A percentile compares a stretch with the other conserved stretches of the same genome.
phyloP scores from a whole-genome alignment of 1,140 invertebrate genomes.

The Psix sp. region DNA sequence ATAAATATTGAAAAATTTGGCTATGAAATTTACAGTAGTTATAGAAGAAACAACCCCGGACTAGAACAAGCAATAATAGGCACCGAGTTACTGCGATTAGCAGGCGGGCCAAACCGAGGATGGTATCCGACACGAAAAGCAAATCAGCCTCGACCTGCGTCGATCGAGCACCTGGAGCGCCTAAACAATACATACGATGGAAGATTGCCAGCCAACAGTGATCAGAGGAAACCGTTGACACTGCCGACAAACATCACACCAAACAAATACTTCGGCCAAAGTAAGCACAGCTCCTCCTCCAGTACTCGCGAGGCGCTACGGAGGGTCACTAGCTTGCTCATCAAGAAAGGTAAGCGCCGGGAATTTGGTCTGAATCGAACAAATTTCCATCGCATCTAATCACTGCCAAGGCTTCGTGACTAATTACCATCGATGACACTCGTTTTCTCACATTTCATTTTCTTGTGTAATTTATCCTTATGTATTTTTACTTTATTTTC shows the following conservation, averaged over 20 bases:
- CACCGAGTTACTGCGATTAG: constrained; percentile 85
- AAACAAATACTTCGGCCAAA: constrained; percentile 89
- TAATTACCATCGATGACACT: constrained; percentile 30
- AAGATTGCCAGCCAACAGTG: constrained; percentile 76
- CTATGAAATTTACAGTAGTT: constrained; percentile 71
- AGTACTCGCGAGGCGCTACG: constrained; percentile 89
- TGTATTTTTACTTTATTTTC: too few species aligned
- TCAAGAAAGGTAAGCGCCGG: constrained; percentile 85
- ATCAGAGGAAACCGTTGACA: constrained; percentile 85
- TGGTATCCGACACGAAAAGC: constrained; percentile 85
- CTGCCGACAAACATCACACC: constrained; percentile 89
- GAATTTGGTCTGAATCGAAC: constrained; percentile 57
- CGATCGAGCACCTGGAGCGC: constrained; percentile 89
- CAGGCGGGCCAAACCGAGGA: constrained; percentile 86
- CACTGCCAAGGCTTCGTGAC: constrained; percentile 49
- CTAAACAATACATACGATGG: constrained; percentile 78
- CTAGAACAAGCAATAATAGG: constrained; percentile 83
- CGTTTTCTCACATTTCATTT: too few species aligned
- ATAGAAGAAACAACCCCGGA: constrained; percentile 81
- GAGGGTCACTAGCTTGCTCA: constrained; percentile 90
- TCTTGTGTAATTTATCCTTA: too few species aligned
- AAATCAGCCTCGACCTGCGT: constrained; percentile 82
- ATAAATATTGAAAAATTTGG: too few species aligned
- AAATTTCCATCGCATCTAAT: constrained; percentile 51
- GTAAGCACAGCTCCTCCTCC: constrained; percentile 77